Percentiles rank a stretch among this genome's conserved stretches.
phyloP scores from a whole-genome alignment of 2,888 invertebrate genomes.

The Perdita meconis region DNA sequence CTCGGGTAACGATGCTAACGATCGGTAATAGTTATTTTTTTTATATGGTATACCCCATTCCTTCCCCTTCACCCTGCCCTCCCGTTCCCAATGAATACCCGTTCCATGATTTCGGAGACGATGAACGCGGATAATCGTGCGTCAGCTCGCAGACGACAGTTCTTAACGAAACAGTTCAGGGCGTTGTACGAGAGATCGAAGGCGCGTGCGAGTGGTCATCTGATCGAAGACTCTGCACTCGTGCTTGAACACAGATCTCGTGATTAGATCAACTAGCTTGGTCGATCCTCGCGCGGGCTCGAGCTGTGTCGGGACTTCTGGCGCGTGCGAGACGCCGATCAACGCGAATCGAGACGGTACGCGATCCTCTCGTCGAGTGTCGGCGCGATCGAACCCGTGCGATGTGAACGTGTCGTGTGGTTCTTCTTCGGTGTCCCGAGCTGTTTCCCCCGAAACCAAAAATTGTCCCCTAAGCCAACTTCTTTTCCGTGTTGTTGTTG shows the following conservation, averaged over 20 bases:
- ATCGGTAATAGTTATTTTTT: conserved; percentile 23
- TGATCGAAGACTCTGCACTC: not conserved
- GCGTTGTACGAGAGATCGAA: conserved; percentile 3
- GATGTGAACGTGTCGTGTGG: conserved; percentile 48
- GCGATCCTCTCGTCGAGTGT: conserved; percentile 29
- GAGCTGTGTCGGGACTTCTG: not conserved
- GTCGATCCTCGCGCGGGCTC: conserved; percentile 4
- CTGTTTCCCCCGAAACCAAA: conserved; percentile 28
- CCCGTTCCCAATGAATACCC: not conserved
- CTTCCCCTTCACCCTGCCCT: not conserved
- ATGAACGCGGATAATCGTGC: not conserved
- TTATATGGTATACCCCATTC: not conserved
- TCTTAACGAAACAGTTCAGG: not conserved
- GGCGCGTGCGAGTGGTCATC: not conserved
- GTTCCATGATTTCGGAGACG: not conserved
- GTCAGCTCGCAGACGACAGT: not conserved
- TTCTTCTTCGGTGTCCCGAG: conserved; percentile 38
- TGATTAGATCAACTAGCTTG: conserved; percentile 2
- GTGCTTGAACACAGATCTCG: conserved; percentile 7
- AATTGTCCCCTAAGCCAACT: conserved; percentile 77
- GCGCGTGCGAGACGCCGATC: not conserved
- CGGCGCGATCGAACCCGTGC: conserved; percentile 34
- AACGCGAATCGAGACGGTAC: conserved; percentile 1
- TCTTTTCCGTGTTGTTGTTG: conserved; percentile 82
- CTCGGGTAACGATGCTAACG: conserved; percentile 13